Evolutionary conservation across 2,888 invertebrate species (phyloP).

Genomic region (Sycophila texana): DNA sequence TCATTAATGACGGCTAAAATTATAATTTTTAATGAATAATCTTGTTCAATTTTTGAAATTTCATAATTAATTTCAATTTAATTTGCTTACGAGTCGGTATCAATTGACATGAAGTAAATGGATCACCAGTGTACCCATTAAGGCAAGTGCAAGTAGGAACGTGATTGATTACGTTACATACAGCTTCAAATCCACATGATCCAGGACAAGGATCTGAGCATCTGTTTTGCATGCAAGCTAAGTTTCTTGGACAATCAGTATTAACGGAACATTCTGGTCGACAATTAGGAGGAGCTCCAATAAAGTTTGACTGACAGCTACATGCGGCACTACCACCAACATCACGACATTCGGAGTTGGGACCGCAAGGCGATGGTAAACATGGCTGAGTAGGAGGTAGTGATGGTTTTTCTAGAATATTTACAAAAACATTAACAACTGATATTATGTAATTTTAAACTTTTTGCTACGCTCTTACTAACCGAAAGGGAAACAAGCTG

Average conservation of each 20-base stretch:
- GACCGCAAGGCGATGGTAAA: constrained; percentile 84
- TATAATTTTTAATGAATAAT: neutral
- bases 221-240: constrained; percentile 86
- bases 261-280: constrained; percentile 87
- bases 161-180: constrained; percentile 86
- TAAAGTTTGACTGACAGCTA: constrained; percentile 85
- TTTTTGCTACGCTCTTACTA: constrained; percentile 50
- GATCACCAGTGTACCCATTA: constrained; percentile 73
- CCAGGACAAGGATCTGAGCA: constrained; percentile 88
- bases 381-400: constrained; percentile 76
- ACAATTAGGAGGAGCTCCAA: constrained; percentile 86
- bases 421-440: neutral
- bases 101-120: constrained; percentile 66
- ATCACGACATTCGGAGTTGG: constrained; percentile 85
- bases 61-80: neutral
- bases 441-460: neutral
- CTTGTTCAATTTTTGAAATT: neutral
- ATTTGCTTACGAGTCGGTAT: constrained; percentile 28
- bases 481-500: constrained; percentile 77
- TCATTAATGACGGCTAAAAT: constrained; percentile 51
- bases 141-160: constrained; percentile 79
- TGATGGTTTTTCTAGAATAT: constrained; percentile 53
- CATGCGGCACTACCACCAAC: constrained; percentile 84
- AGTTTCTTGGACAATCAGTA: constrained; percentile 84
- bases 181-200: constrained; percentile 85